Base-by-base conservation (phyloP, 30 jellyfish, hydroid and myxozoan species). In the Aurelia aurita region DNA sequence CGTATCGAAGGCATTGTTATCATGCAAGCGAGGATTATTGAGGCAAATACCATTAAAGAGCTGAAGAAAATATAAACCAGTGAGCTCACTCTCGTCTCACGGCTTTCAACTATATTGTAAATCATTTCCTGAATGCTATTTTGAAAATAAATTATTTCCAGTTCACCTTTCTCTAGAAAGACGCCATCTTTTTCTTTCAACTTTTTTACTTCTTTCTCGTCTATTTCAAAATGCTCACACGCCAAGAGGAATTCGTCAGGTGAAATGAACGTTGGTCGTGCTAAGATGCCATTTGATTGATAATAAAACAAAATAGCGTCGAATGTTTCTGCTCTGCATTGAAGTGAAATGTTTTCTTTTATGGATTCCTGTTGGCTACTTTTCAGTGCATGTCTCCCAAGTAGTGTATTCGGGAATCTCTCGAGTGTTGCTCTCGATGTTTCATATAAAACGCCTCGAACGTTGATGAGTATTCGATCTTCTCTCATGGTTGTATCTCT, bases 271-370 rank as follows among this genome's bases (percentile, higher is more conserved):
- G 82, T 58, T 51, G 98, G 98, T 3, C 93, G 68, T 44, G 96
- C 62, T 73, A 92, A 85, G 34, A 57, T 86, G 22, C 98, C 98
- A 2, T 65, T 32, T 57, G 98, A 92, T 43, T 92, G 98, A 64
- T 92, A 92, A 57, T 84, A 92, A 46, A 74, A 92, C 58, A 92
- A 58, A 20, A 92, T 86, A 14, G 98, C 98, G 25, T 85, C 98
- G 81, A 92, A 92, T 5, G 85, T 49, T 15, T 77, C 79, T 46
- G 91, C 92, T 46, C 91, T 86, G 84, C 97, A 61, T 59, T 86
- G 53, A 31, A 92, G 80, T 46, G 68, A 79, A 26, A 69, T 74
- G 60, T 43, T 68, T 0, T 74, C 49, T 0, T 82, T 44, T 3
- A 19, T 23, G 10, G 18, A 31, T 23, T 89, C 46, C 49, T 43